Evolutionary conservation across 2,113 vertebrate genomes (phyloP).

Genomic region (Ranitomeya imitator): DNA sequence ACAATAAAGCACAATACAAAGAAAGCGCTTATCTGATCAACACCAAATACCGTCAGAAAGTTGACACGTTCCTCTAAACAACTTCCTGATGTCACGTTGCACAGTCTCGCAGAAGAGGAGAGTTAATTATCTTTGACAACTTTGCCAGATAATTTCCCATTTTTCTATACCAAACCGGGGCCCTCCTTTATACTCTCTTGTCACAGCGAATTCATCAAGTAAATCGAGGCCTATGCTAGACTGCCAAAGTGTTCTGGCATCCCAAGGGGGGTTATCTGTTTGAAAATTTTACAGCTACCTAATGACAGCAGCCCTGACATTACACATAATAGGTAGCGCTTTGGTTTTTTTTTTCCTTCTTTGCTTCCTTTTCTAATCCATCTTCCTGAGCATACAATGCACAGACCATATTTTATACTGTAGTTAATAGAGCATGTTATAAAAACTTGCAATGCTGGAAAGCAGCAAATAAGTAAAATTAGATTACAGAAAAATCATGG

Average conservation of each 20-base stretch:
- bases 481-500: not conserved
- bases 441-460: not conserved
- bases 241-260: slow-evolving; percentile 76
- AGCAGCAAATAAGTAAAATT: not conserved
- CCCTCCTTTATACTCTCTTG: slow-evolving; percentile 80
- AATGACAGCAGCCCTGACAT: slow-evolving; percentile 77
- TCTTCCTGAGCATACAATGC: slow-evolving; percentile 53
- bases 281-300: slow-evolving; percentile 74
- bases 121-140: slow-evolving; percentile 97
- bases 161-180: slow-evolving; percentile 85
- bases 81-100: slow-evolving; percentile 91
- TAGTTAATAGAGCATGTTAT: not conserved
- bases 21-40: slow-evolving; percentile 86
- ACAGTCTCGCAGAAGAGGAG: slow-evolving; percentile 84
- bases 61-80: slow-evolving; percentile 88
- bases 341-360: slow-evolving; percentile 65
- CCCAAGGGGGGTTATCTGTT: slow-evolving; percentile 80
- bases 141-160: slow-evolving; percentile 91
- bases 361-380: slow-evolving; percentile 66
- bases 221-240: slow-evolving; percentile 82
- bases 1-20: slow-evolving; percentile 17
- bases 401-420: not conserved
- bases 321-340: slow-evolving; percentile 72
- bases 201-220: slow-evolving; percentile 89
- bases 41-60: slow-evolving; percentile 84